These are phyloP conservation scores for Spodoptera litura DNA, from an alignment of 1,140 invertebrate species.

Conservation along the genomic window DNA sequence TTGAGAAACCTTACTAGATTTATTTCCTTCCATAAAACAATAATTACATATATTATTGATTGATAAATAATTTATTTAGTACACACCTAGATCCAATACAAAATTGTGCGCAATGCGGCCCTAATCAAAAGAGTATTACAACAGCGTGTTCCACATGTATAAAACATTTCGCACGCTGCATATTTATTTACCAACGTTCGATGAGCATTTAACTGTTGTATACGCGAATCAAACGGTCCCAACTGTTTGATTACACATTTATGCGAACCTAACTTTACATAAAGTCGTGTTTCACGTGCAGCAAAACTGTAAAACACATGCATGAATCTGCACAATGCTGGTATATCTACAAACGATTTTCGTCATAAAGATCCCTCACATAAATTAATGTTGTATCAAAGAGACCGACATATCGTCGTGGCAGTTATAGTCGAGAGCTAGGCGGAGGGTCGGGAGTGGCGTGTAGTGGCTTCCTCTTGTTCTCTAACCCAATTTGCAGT, in stretches of 20 bases:
- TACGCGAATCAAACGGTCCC: slow-evolving; percentile 26
- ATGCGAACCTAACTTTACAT: background rate
- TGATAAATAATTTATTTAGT: slow-evolving; percentile 26
- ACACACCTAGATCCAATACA: slow-evolving; percentile 9
- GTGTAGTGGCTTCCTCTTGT: slow-evolving; percentile 46
- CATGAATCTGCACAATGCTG: slow-evolving; percentile 8
- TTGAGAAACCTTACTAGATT: background rate
- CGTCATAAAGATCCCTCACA: slow-evolving; percentile 23
- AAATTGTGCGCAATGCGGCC: slow-evolving; percentile 30
- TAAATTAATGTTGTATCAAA: slow-evolving; percentile 42
- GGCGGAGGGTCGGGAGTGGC: slow-evolving; percentile 28
- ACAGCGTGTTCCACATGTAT: slow-evolving; percentile 5
- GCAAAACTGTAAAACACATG: background rate
- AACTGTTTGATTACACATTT: slow-evolving; percentile 21
- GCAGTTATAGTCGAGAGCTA: slow-evolving; percentile 34
- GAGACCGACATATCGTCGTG: slow-evolving; percentile 37
- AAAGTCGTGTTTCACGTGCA: background rate
- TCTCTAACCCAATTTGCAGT: slow-evolving; percentile 46
- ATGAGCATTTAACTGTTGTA: slow-evolving; percentile 30
- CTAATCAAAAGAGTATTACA: slow-evolving; percentile 29
- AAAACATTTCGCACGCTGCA: slow-evolving; percentile 17
- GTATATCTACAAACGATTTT: slow-evolving; percentile 15
- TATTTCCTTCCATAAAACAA: background rate
- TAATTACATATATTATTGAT: background rate
- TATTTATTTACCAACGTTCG: slow-evolving; percentile 25